Evolutionary conservation across 2,113 vertebrate genomes (phyloP).

Genomic region (human (Homo sapiens)): GRCh38 chr1:3704501-3705000

Average conservation of each 20-base stretch:
- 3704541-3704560: neutral
- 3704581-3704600: neutral
- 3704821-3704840: neutral
- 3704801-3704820: neutral
- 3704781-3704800: neutral
- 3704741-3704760: no score
- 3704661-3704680: neutral
- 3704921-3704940: no score
- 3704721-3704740: neutral
- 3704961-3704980: neutral
- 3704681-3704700: rapidly evolving
- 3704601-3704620: neutral
- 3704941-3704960: neutral
- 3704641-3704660: neutral
- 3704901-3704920: no score
- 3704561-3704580: neutral
- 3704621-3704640: neutral
- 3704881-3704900: neutral
- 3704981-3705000: neutral
- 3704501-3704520: neutral
- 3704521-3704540: neutral
- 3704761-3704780: neutral
- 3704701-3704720: neutral
- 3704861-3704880: neutral
- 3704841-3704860: neutral